Evolutionary conservation across 2,113 vertebrate genomes (phyloP), one percentile per base, ranked within the genome.

Genomic region (Callionymus lyra): DNA sequence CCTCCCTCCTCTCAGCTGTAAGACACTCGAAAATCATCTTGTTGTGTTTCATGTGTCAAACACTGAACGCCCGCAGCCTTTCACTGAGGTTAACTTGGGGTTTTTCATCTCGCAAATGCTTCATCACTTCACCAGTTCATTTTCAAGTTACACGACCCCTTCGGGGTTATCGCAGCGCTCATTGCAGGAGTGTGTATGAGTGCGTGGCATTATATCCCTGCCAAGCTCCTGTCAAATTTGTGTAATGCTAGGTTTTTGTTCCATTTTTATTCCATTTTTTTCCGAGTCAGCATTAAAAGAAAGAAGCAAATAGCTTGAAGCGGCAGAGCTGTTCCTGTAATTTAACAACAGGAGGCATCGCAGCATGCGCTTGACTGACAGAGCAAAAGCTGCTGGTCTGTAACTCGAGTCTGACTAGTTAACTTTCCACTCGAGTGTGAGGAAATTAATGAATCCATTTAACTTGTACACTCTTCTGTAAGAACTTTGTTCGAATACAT

Each of bases 1-100:
- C 1, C 6, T 42, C 38, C 44, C 55, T 55, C 46, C 54, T 35
- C 51, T 57, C 42, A 52, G 44, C n/a, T 37, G 1, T 2, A 13
- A 38, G 37, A 52, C 16, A 8, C 35, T 4, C 50, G 43, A 39
- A 18, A 34, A 44, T 21, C 12, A 21, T 36, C 37, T 34, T 35
- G 12, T 19, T 32, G 17, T 51, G 44, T 41, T 45, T 1, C 31
- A 11, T 21, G 12, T 54, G 34, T 33, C 3, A 13, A 12, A n/a
- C 18, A 13, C 10, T 34, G 11, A 18, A 31, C 6, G 16, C 32
- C 16, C 31, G 36, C 21, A n/a, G 31, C 13, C 10, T 52, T 53
- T 32, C 17, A 17, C n/a, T 31, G 3, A 14, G 36, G 36, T 37
- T 44, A 41, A 37, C 36, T 45, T 8, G 53, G 31, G 13, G 12